Base-by-base conservation (phyloP, 1,140 invertebrate genomes). In the Pemphigus obesinymphae region DNA sequence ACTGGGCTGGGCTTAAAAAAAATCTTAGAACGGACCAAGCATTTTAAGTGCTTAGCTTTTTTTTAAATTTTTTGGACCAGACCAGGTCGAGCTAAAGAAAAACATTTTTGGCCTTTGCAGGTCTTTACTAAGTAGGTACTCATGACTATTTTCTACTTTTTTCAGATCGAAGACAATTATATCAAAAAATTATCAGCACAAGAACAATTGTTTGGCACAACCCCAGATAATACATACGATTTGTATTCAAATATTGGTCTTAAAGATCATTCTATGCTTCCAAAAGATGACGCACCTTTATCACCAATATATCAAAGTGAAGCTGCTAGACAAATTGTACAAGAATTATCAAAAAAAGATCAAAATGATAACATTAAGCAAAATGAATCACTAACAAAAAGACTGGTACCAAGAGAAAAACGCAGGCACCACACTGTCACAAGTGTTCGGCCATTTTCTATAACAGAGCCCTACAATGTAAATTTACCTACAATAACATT, bases 341-440 rank as follows among this genome's bases (percentile, higher is more conserved):
- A 93, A 82, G 94, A 95, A 87, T 93, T 95, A 89, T 84, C 82
- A 23, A 83, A 68, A 76, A 83, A 68, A 84, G 84, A 82, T 84
- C 84, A 82, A 82, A 82, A 83, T 55, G 84, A 43, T 73, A 75
- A 68, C 70, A 73, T 83, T 34, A 84, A 83, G 61, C 83, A 82
- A 70, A 83, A 72, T 48, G 83, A 82, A 31, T 88, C 87, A 40
- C 48, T 63, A 13, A 83, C 83, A 78, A 87, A 85, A 83, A 87
- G 93, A 58, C 89, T 91, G 34, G 90, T 94, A 7, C 93, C 93
- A 0, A 91, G 91, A 83, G 93, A 95, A 85, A 95, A 94, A 86
- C 88, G 95, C 61, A 89, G 96, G 75, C 95, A 96, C 87, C 92
- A 96, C 86, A 97, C 96, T 0, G 94, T 96, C 8, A 95, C 95